phyloP scores from a whole-genome alignment of 2,888 invertebrate species.

The Sphaerophoria taeniata region DNA sequence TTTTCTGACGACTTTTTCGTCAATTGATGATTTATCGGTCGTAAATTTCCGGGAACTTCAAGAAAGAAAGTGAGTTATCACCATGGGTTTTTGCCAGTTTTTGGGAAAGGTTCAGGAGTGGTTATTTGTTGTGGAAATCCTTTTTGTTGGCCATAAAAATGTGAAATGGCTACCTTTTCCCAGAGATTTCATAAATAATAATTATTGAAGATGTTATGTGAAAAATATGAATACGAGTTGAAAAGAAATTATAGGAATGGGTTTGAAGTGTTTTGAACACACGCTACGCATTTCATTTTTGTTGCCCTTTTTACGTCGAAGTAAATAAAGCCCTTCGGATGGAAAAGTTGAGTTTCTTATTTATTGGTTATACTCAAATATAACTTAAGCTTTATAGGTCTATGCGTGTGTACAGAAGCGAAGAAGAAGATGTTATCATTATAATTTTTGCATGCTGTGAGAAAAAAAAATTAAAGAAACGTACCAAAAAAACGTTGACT shows the following conservation, averaged over 20 bases:
- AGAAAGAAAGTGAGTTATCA: conserved; percentile 21
- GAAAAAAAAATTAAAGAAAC: no score
- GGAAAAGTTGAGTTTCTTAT: no score
- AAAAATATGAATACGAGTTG: not conserved
- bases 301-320: not conserved
- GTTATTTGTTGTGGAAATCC: conserved; percentile 13
- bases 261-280: not conserved
- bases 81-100: conserved; percentile 7
- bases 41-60: conserved; percentile 42
- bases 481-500: no score
- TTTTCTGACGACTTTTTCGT: conserved; percentile 24
- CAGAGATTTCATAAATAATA: conserved; percentile 28
- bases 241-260: not conserved
- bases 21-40: conserved; percentile 63
- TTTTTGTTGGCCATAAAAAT: not conserved
- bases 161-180: conserved; percentile 9
- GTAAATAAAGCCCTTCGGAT: no score
- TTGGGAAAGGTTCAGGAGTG: not conserved
- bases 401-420: no score
- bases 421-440: no score
- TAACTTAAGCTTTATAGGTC: no score
- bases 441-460: no score
- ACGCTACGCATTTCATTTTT: conserved; percentile 2
- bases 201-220: conserved; percentile 13
- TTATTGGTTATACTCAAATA: no score